A percentile compares a stretch with the other conserved stretches of the same genome.
These are phyloP conservation scores for Vultur gryphus DNA, from an alignment of 2,797 vertebrate species.

Conservation along the genomic window DNA sequence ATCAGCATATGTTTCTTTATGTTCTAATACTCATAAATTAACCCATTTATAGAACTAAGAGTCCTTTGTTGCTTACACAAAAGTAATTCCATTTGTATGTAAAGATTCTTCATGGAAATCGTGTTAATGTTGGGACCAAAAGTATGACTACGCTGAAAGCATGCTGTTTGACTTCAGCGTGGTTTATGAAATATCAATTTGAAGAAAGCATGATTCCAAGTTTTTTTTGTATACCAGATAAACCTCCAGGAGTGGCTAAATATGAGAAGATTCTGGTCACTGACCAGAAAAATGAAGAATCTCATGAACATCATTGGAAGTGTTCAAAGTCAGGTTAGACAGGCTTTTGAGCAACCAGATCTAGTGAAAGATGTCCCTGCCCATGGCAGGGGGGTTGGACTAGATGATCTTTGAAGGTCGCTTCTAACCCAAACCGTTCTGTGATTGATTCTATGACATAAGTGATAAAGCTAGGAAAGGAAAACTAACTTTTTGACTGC, in stretches of 20 bases:
- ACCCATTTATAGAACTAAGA: neutral
- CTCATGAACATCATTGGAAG: neutral
- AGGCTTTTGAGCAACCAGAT: neutral
- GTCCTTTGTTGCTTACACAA: neutral
- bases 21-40: neutral
- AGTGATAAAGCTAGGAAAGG: neutral
- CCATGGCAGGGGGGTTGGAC: neutral
- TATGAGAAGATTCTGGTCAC: neutral
- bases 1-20: neutral
- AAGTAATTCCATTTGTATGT: neutral
- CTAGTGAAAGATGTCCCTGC: neutral
- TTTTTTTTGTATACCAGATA: neutral
- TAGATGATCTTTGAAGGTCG: neutral
- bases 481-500: neutral
- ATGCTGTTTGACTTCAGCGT: neutral
- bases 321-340: neutral
- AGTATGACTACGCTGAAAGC: neutral
- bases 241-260: neutral
- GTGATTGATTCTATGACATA: neutral
- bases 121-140: neutral
- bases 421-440: neutral
- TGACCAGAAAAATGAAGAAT: neutral
- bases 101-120: neutral
- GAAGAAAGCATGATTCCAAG: neutral
- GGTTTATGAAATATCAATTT: neutral